Evolutionary conservation across 2,797 vertebrate species (phyloP).

Genomic region (Peromyscus aztecus): DNA sequence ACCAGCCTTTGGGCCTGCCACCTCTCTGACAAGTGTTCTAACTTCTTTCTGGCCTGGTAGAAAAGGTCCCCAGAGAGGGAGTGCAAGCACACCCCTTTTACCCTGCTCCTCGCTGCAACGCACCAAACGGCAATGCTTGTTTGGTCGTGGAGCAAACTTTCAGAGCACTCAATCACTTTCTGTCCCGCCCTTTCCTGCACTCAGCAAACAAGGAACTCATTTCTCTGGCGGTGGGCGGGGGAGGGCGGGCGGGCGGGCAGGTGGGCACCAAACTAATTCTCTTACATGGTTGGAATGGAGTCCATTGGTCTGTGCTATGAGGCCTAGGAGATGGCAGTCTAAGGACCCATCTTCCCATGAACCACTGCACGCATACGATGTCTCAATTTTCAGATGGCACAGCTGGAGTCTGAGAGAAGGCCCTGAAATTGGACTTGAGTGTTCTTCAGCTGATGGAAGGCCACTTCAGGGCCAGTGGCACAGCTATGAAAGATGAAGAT

Average conservation of each 20-base stretch:
- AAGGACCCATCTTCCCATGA: neutral
- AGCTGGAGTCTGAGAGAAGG: neutral
- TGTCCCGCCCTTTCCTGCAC: neutral
- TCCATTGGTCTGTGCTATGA: neutral
- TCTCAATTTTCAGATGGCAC: neutral
- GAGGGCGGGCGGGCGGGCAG: neutral
- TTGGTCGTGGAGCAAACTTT: neutral
- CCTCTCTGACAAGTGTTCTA: neutral
- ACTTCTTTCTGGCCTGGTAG: neutral
- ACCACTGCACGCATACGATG: neutral
- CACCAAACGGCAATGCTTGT: neutral
- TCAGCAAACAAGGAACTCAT: neutral
- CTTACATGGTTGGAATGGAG: neutral
- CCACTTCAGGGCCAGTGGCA: neutral
- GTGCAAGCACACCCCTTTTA: neutral
- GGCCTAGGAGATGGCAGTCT: neutral
- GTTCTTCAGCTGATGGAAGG: neutral
- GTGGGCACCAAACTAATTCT: neutral
- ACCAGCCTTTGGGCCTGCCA: no score
- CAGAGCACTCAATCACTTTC: neutral
- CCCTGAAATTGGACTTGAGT: neutral
- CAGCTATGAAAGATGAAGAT: neutral
- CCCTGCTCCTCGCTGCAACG: neutral
- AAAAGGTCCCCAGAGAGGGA: neutral
- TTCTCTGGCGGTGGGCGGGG: neutral